Base-by-base conservation (phyloP, 92 coral and sea anemone species). In the Diadumene lineata region DNA sequence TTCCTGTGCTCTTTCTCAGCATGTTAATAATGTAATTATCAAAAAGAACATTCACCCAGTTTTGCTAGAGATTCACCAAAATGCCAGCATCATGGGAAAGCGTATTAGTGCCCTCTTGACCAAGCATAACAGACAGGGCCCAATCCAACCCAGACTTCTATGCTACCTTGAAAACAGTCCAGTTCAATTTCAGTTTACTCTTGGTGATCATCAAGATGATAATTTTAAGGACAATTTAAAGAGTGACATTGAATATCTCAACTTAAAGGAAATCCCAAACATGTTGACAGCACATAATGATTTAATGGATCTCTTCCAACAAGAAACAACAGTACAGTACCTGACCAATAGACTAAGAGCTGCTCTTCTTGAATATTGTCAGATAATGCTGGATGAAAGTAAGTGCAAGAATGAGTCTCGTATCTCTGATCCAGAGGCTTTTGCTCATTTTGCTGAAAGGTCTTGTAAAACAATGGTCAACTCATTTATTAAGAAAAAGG, bases 251-350 rank as follows among this genome's bases (percentile, higher is more conserved):
- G 3, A 13, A 9, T 15, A 15, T 13, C 58, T 53, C 21, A 21
- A 21, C 18, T 16, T 53, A 21, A 15, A 53, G 19, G 18, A 15
- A 53, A 21, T 13, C 24, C 19, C 58, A 15, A 21, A 4, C 19
- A 53, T 53, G 19, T 2, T 53, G 16, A 67, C 34, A 19, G 79
- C 60, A 22, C 64, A 75, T 26, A 19, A 65, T 6, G 51, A 46
- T 0, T 56, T 75, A 26, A 25, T 65, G 21, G 72, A 75, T 34
- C 43, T 75, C 43, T 75, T 75, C 58, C 79, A 56, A 50, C 58
- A 69, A 75, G 55, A 18, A 31, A 43, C 64, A 58, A 67, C 63
- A 1, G 33, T 75, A 19, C 50, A 60, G 31, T 72, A 75, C 34
- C 46, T 75, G 31, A 18, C 60, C 18, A 31, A 30, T 11, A 43